These are phyloP conservation scores for Apotomis capreana DNA, from an alignment of 2,888 invertebrate genomes.

Conservation along the genomic window DNA sequence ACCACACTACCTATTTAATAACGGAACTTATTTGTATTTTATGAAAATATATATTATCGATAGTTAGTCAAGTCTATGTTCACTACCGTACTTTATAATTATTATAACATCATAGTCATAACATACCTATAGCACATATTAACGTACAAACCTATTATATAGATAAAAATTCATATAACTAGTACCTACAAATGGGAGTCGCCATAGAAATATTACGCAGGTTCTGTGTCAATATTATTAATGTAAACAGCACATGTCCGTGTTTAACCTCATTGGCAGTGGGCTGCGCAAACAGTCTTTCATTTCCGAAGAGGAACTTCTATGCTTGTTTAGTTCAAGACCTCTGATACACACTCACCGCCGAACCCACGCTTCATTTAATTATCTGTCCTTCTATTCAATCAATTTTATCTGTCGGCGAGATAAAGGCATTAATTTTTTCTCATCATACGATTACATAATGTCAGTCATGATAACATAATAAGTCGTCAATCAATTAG, in stretches of 20 bases:
- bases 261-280: constrained; percentile 35
- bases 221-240: constrained; percentile 27
- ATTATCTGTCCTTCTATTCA: not conserved
- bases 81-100: too few species aligned
- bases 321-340: constrained; percentile 11
- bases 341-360: constrained; percentile 5
- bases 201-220: constrained; percentile 24
- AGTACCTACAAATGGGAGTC: constrained; percentile 3
- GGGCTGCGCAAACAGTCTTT: constrained; percentile 32
- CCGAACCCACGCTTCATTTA: not conserved
- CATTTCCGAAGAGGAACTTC: constrained; percentile 33
- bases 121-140: too few species aligned
- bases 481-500: not conserved
- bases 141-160: not conserved
- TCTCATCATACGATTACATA: too few species aligned
- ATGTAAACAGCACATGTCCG: constrained; percentile 32
- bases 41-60: too few species aligned
- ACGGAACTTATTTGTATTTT: too few species aligned
- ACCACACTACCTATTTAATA: too few species aligned
- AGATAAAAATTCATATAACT: constrained; percentile 5
- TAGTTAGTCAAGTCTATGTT: too few species aligned
- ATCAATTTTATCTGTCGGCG: not conserved
- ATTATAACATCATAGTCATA: too few species aligned
- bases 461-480: not conserved
- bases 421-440: too few species aligned